A percentile compares a stretch with the other conserved stretches of the same genome.
Evolutionary conservation across 2,888 invertebrate genomes (phyloP).

Genomic region (Hylaea fasciaria): DNA sequence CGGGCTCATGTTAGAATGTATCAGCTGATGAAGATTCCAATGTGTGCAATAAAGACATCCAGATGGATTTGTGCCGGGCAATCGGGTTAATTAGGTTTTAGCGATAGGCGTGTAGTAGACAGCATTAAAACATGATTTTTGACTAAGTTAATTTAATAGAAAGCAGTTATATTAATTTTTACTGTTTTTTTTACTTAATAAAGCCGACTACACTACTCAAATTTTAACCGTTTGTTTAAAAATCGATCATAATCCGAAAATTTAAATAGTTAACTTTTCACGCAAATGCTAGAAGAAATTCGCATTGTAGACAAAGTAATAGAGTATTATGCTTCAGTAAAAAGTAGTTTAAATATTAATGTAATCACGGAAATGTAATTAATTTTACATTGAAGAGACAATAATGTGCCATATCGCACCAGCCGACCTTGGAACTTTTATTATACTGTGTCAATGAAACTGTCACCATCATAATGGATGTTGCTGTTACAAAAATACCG

Average conservation of each 20-base stretch:
- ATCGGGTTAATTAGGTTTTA: slow-evolving; percentile 23
- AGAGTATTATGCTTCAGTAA: too few species aligned
- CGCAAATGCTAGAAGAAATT: too few species aligned
- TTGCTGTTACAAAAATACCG: slow-evolving; percentile 24
- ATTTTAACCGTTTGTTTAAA: not conserved
- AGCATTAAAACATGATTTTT: slow-evolving; percentile 17
- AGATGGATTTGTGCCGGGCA: slow-evolving; percentile 25
- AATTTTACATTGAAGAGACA: slow-evolving; percentile 16
- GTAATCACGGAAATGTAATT: slow-evolving; percentile 11
- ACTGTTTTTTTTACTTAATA: too few species aligned
- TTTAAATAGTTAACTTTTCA: too few species aligned
- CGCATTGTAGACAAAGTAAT: too few species aligned
- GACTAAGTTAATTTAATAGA: slow-evolving; percentile 5
- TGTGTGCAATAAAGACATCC: slow-evolving; percentile 35
- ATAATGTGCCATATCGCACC: slow-evolving; percentile 19
- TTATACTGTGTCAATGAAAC: slow-evolving; percentile 26
- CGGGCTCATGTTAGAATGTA: slow-evolving; percentile 23
- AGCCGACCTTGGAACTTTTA: slow-evolving; percentile 19
- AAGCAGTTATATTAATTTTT: not conserved
- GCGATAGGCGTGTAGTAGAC: slow-evolving; percentile 19
- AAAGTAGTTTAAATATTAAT: not conserved
- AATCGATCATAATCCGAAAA: not conserved
- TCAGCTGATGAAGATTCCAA: slow-evolving; percentile 24
- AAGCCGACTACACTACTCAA: not conserved
- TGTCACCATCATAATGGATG: slow-evolving; percentile 29